phyloP scores from a whole-genome alignment of 2,888 invertebrate species.

The Entomobrya proxima region DNA sequence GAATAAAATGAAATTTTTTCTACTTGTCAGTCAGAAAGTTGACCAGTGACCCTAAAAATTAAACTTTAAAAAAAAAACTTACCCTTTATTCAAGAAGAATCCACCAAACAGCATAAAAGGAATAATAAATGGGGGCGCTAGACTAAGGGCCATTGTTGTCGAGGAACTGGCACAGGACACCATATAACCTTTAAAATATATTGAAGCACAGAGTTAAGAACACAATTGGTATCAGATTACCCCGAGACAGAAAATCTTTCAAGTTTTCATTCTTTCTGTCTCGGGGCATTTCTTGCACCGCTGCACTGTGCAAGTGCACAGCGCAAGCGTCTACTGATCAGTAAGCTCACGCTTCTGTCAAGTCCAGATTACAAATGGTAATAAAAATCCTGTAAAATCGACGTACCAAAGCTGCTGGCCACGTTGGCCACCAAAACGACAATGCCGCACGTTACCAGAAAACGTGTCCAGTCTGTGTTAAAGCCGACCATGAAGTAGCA shows the following conservation, averaged over 20 bases:
- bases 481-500: conserved; percentile 94
- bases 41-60: too few species aligned
- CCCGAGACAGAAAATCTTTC: background rate
- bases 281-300: background rate
- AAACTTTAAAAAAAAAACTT: conserved; percentile 77
- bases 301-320: background rate
- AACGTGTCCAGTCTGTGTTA: conserved; percentile 83
- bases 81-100: conserved; percentile 94
- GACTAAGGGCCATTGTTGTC: conserved; percentile 87
- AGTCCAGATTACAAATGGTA: background rate
- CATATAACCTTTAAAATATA: conserved; percentile 85
- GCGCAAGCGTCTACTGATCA: too few species aligned
- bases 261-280: too few species aligned
- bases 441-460: conserved; percentile 83
- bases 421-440: conserved; percentile 90
- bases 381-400: background rate
- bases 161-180: conserved; percentile 87
- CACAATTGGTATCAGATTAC: background rate
- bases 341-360: background rate
- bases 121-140: conserved; percentile 94
- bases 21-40: background rate
- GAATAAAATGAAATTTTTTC: background rate
- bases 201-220: background rate
- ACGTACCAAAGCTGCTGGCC: conserved; percentile 90
- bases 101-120: conserved; percentile 95